phyloP scores from a whole-genome alignment of 2,888 invertebrate species.

The Meghimatium bilineatum region DNA sequence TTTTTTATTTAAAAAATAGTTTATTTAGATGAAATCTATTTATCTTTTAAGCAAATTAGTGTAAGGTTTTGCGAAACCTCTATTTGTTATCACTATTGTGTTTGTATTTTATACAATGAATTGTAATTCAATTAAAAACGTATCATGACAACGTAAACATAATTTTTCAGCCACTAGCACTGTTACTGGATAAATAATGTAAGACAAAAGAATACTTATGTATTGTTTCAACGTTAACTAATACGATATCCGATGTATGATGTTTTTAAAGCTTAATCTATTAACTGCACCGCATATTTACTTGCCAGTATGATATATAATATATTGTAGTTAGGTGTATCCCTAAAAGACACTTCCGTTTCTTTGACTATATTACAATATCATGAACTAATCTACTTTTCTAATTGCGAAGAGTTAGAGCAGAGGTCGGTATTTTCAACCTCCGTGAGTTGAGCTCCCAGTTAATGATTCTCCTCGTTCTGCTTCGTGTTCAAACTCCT shows the following conservation, averaged over 20 bases:
- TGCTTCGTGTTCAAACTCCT: too few species aligned
- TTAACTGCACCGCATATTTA: too few species aligned
- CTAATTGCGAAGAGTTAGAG: slow-evolving; percentile 2
- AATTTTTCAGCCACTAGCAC: too few species aligned
- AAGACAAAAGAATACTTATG: too few species aligned
- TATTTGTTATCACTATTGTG: not conserved
- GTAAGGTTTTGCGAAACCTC: not conserved
- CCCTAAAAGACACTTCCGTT: not conserved
- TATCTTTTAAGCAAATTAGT: not conserved
- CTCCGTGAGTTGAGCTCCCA: too few species aligned
- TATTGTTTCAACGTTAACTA: too few species aligned
- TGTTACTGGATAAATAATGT: too few species aligned
- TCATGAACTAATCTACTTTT: not conserved
- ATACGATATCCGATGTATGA: too few species aligned
- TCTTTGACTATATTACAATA: not conserved
- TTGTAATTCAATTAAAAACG: not conserved
- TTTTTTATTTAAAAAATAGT: not conserved
- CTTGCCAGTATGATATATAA: not conserved
- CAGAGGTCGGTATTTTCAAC: too few species aligned
- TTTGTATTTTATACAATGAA: not conserved
- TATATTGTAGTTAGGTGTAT: not conserved
- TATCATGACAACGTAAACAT: too few species aligned
- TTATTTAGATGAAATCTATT: not conserved
- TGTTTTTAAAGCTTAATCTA: too few species aligned
- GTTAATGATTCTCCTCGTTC: too few species aligned